Percentiles rank a stretch among this genome's conserved stretches.
phyloP scores from a whole-genome alignment of 1,140 invertebrate species.

The Limonius californicus region DNA sequence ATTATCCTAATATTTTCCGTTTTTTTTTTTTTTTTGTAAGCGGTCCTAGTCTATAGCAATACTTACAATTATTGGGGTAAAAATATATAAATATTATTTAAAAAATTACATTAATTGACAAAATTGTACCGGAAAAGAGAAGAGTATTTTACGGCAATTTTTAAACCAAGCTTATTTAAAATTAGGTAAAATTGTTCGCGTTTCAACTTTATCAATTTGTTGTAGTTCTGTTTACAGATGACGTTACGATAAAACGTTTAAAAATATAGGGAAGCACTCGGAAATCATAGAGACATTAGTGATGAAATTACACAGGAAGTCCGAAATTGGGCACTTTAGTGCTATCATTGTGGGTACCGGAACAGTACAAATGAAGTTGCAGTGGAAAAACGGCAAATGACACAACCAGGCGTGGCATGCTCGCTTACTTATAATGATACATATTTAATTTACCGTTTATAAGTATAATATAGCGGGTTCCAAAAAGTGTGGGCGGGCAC shows the following conservation, averaged over 20 bases:
- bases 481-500: neutral
- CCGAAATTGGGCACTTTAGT: neutral
- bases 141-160: no score
- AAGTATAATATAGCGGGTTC: conserved; percentile 1
- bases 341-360: neutral
- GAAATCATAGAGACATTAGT: conserved; percentile 1
- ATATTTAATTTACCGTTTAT: neutral
- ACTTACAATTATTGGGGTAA: no score
- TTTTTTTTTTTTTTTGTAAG: no score
- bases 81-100: no score
- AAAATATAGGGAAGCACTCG: neutral
- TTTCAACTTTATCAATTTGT: no score
- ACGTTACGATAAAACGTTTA: neutral
- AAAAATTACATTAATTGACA: no score
- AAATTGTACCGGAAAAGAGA: no score
- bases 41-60: no score
- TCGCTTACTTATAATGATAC: neutral
- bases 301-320: conserved; percentile 1
- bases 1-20: no score
- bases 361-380: neutral
- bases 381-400: neutral
- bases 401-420: neutral
- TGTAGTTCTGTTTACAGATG: no score
- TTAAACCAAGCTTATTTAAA: no score
- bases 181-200: no score